Evolutionary conservation across 2,888 invertebrate genomes (phyloP), one percentile per base, ranked within the genome.

Genomic region (Sepiola atlantica): DNA sequence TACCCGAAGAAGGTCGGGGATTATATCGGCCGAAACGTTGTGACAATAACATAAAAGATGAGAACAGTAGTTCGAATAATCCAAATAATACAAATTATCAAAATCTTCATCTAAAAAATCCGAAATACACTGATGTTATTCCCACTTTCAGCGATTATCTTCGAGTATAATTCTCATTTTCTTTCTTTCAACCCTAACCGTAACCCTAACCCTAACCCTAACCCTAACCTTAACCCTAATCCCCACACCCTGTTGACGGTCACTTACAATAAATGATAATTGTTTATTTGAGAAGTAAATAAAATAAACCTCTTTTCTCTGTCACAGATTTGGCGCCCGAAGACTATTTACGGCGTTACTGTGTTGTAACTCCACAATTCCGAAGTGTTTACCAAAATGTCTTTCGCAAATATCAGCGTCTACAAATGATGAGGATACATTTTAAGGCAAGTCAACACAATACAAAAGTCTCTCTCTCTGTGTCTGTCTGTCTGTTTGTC

Each of bases 311-410:
- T 3, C 12, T 54, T 55, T 92, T 45, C 55, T 21, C n/a, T 54
- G n/a, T 54, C 0, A 12, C 92, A 92, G 92, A 21, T 45, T 1
- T 55, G n/a, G 54, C n/a, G 18, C 92, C 92, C 20, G 92, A 92
- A 35, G 92, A 92, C 4, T 92, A 92, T 35, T 92, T 92, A 92
- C 28, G 92, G 28, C 28, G n/a, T 18, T 45, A 92, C 45, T 92
- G 92, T 32, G 32, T 92, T 92, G 92, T 92, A 1, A 92, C 92
- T 4, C 55, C 92, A 1, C 92, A 92, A 14, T 92, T 92, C 54
- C 92, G 54, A n/a, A 92, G 92, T 55, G 54, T 92, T 45, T 92
- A 92, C 28, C 45, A 92, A 45, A 92, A 35, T 18, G n/a, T 92
- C 16, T 92, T 92, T 55, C 28, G 45, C 14, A 92, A 92, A 55